Base-by-base conservation (phyloP, 2,113 vertebrate species). In the Pomatostomus ruficeps region DNA sequence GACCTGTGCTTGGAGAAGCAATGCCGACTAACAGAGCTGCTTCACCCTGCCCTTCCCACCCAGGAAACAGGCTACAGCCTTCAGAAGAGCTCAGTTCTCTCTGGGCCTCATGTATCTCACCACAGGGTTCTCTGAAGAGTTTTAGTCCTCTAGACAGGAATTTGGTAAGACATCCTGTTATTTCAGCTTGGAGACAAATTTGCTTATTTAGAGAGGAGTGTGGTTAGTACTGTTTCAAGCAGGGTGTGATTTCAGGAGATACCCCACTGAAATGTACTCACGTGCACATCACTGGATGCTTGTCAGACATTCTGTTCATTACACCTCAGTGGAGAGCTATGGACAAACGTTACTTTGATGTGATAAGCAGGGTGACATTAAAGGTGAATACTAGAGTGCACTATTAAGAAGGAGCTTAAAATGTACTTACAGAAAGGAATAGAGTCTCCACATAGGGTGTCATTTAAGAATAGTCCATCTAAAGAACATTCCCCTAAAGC, bases 391-490 rank as follows among this genome's bases (percentile, higher is more conserved):
- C 31, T 57, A 46, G 67, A 93, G 52, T 49, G 43, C 5, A 11
- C 38, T 89, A 11, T 81, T 95, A 88, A 80, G 57, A 61, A 57
- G 48, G 58, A 89, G 58, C 72, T 94, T 85, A 85, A 91, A 92
- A 91, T 12, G 6, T 88, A 92, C 83, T 94, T 92, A 88, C 7
- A 0, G 81, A 81, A 92, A 93, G 83, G 35, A 83, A 74, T 3
- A 88, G 67, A 85, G 46, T 46, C 26, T 93, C 76, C 82, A 88
- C 48, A 88, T 71, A 91, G 77, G 22, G 57, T 95, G 59, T 74
- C 83, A 86, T 85, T 91, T 94, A 96, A 95, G 90, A 93, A 73
- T 4, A 95, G 83, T 59, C 91, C 92, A 94, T 89, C 94, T 94
- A 90, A 76, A 80, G 81, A 94, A 91, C 33, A 89, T 84, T 95